These are phyloP conservation scores for Drosophila atripex DNA, from an alignment of 2,888 invertebrate genomes.

Conservation along the genomic window DNA sequence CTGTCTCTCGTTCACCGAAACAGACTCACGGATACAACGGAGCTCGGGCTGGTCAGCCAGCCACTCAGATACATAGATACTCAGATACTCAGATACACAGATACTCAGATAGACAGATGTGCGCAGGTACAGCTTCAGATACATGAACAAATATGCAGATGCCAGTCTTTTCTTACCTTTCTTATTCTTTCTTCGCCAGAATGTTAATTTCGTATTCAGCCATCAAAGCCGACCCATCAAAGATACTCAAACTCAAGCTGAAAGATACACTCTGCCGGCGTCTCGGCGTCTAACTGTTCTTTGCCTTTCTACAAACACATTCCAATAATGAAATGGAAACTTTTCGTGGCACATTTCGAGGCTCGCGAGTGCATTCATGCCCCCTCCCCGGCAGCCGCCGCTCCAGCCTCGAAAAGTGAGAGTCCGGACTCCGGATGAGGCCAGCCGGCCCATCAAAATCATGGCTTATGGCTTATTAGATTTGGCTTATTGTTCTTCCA, in stretches of 20 bases:
- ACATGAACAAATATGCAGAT: conserved; percentile 5
- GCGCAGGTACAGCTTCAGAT: conserved; percentile 12
- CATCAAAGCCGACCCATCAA: conserved; percentile 14
- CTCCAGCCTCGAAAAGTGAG: conserved; percentile 26
- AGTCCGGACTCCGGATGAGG: conserved; percentile 10
- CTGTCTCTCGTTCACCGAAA: conserved; percentile 21
- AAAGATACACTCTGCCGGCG: conserved; percentile 16
- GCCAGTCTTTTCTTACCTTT: not conserved
- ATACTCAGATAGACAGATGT: conserved; percentile 49
- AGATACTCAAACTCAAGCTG: conserved; percentile 6
- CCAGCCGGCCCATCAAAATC: not conserved
- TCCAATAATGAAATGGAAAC: conserved; percentile 71
- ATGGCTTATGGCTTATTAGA: conserved; percentile 1
- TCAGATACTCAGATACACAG: conserved; percentile 19
- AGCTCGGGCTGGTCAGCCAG: too few species aligned
- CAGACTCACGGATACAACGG: conserved; percentile 18
- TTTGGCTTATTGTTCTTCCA: not conserved
- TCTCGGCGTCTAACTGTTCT: conserved; percentile 59
- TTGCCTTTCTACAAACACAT: conserved; percentile 55
- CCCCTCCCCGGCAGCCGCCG: too few species aligned
- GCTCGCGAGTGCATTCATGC: not conserved
- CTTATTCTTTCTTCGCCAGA: conserved; percentile 28
- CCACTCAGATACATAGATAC: conserved; percentile 5
- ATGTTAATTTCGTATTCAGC: conserved; percentile 64
- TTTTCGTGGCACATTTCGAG: conserved; percentile 30